Percentiles rank a stretch among this genome's conserved stretches.
Evolutionary conservation across 2,113 vertebrate genomes (phyloP).

Genomic region (Aspiorhynchus laticeps): DNA sequence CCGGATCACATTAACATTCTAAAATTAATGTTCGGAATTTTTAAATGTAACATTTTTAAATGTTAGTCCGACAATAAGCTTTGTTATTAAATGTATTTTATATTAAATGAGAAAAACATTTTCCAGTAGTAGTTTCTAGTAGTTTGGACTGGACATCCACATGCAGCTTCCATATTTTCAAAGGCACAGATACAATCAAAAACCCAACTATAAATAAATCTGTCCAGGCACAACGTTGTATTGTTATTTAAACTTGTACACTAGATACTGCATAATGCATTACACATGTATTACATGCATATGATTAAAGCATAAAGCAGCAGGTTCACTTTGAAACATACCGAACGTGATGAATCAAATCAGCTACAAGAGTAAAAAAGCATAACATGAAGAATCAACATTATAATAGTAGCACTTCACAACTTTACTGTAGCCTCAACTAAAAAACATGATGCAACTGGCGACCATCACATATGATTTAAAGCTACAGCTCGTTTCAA

Average conservation of each 20-base stretch:
- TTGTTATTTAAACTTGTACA: neutral
- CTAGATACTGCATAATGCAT: neutral
- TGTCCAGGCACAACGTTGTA: neutral
- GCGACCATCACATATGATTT: neutral
- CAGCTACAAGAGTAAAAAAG: neutral
- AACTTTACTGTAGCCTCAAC: neutral
- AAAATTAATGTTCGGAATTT: neutral
- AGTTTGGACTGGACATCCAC: neutral
- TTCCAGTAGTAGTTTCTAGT: neutral
- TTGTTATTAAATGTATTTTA: neutral
- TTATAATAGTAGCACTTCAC: neutral
- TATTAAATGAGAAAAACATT: neutral
- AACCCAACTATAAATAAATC: neutral
- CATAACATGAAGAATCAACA: neutral
- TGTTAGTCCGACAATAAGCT: neutral
- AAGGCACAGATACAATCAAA: neutral
- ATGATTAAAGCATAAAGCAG: neutral
- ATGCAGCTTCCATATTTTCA: too few relatives aligned
- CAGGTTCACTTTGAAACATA: neutral
- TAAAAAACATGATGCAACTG: neutral
- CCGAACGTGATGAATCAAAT: neutral
- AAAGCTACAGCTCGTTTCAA: neutral
- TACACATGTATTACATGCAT: neutral
- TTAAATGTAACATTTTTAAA: too few relatives aligned
- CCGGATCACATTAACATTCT: neutral